Conservation (phyloP, 2,888 invertebrate species). For the Tortricodes alternella region DNA sequence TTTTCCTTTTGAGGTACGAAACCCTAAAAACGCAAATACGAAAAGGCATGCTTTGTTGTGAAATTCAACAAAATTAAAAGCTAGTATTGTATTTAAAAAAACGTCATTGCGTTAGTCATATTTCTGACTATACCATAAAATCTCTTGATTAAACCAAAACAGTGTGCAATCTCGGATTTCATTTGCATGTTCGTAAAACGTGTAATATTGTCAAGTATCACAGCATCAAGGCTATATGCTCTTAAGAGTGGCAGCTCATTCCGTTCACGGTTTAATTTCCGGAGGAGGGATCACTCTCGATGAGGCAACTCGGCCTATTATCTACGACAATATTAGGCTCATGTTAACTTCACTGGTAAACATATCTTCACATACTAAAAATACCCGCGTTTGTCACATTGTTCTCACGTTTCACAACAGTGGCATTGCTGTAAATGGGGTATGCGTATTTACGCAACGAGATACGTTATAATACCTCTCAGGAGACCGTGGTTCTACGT, state of each 20-base stretch:
- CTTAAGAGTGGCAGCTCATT: slow-evolving; percentile 41
- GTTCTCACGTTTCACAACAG: slow-evolving; percentile 17
- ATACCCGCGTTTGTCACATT: slow-evolving; percentile 13
- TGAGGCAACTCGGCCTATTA: slow-evolving; percentile 39
- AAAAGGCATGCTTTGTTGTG: too few species aligned
- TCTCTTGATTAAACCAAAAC: slow-evolving; percentile 18
- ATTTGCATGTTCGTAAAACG: slow-evolving; percentile 30
- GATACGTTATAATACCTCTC: slow-evolving; percentile 45
- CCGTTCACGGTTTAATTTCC: slow-evolving; percentile 55
- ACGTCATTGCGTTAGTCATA: too few species aligned
- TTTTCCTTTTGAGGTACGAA: too few species aligned
- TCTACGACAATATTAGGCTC: slow-evolving; percentile 29
- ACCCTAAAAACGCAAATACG: too few species aligned
- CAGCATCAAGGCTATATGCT: slow-evolving; percentile 21
- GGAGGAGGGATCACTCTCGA: slow-evolving; percentile 46
- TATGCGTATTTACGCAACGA: slow-evolving; percentile 32
- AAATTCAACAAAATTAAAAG: too few species aligned
- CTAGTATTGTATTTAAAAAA: too few species aligned
- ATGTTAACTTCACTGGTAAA: slow-evolving; percentile 10
- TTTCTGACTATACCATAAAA: slow-evolving; percentile 3
- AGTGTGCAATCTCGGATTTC: slow-evolving; percentile 28
- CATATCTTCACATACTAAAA: slow-evolving; percentile 8
- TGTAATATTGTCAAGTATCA: slow-evolving; percentile 30
- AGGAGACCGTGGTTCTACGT: slow-evolving; percentile 43
- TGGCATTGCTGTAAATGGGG: slow-evolving; percentile 32